Conservation (phyloP, 2,113 vertebrate species). For the Varanus salvator region DNA sequence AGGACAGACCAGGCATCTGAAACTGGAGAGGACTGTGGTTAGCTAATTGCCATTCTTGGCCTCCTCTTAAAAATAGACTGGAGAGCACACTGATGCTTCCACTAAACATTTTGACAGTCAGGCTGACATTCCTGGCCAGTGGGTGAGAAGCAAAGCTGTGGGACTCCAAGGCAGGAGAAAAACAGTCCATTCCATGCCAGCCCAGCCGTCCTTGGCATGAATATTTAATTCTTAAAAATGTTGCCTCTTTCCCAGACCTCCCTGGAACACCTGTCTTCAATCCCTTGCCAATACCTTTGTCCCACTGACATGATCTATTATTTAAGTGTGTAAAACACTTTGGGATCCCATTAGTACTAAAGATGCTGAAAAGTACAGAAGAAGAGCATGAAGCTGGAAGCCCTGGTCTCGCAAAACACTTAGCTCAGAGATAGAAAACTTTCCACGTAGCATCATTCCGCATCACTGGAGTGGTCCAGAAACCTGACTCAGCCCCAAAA, state of each 20-base stretch:
- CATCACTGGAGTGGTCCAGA: no score
- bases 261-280: slow-evolving; percentile 56
- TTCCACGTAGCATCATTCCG: background rate
- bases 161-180: slow-evolving; percentile 46
- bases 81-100: slow-evolving; percentile 50
- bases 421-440: background rate
- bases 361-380: slow-evolving; percentile 44
- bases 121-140: slow-evolving; percentile 31
- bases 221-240: slow-evolving; percentile 72
- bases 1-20: slow-evolving; percentile 60
- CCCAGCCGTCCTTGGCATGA: slow-evolving; percentile 34
- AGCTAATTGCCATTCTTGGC: slow-evolving; percentile 55
- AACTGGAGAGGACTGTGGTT: slow-evolving; percentile 58
- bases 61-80: slow-evolving; percentile 66
- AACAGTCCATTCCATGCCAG: slow-evolving; percentile 42
- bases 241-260: slow-evolving; percentile 58
- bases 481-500: no score
- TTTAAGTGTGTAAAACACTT: slow-evolving; percentile 59
- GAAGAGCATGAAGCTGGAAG: slow-evolving; percentile 31
- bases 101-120: slow-evolving; percentile 19
- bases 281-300: slow-evolving; percentile 53
- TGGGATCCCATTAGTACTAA: slow-evolving; percentile 62
- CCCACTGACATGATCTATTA: slow-evolving; percentile 65
- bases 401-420: slow-evolving; percentile 27
- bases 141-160: slow-evolving; percentile 38